Conservation (phyloP, 2,888 invertebrate species). For the Phasia obesa region DNA sequence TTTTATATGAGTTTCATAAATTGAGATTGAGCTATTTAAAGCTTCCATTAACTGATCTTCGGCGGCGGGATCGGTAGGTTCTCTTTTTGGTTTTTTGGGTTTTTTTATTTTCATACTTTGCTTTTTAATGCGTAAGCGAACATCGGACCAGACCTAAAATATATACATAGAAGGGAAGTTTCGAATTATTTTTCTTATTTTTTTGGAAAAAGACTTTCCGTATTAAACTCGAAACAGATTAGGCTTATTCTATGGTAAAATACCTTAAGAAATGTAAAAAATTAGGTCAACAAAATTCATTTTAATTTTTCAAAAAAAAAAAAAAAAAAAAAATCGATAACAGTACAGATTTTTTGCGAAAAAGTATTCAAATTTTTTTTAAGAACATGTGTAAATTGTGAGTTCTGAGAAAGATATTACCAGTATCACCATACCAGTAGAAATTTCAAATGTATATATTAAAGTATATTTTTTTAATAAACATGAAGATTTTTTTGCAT, state of each 20-base stretch:
- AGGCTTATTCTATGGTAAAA: too few species aligned
- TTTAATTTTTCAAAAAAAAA: too few species aligned
- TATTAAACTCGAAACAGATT: not conserved
- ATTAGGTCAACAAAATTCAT: too few species aligned
- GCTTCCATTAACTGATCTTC: conserved; percentile 61
- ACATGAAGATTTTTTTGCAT: not conserved
- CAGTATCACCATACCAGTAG: too few species aligned
- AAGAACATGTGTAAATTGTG: too few species aligned
- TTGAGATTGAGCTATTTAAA: conserved; percentile 57
- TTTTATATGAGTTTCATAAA: conserved; percentile 49
- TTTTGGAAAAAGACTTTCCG: conserved; percentile 12
- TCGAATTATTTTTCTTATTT: conserved; percentile 25
- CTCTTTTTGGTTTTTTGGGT: conserved; percentile 30
- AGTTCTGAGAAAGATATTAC: too few species aligned
- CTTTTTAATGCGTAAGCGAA: conserved; percentile 63
- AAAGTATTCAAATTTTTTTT: too few species aligned
- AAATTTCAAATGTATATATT: too few species aligned
- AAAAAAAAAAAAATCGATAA: too few species aligned
- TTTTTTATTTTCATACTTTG: conserved; percentile 40
- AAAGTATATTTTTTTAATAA: not conserved
- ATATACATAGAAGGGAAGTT: conserved; percentile 25
- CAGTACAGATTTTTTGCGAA: too few species aligned
- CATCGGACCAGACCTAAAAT: conserved; percentile 67
- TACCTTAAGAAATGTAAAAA: too few species aligned
- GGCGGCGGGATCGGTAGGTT: conserved; percentile 46